Evolutionary conservation across 2,888 invertebrate genomes (phyloP).

Genomic region (Brachylomia viminalis): DNA sequence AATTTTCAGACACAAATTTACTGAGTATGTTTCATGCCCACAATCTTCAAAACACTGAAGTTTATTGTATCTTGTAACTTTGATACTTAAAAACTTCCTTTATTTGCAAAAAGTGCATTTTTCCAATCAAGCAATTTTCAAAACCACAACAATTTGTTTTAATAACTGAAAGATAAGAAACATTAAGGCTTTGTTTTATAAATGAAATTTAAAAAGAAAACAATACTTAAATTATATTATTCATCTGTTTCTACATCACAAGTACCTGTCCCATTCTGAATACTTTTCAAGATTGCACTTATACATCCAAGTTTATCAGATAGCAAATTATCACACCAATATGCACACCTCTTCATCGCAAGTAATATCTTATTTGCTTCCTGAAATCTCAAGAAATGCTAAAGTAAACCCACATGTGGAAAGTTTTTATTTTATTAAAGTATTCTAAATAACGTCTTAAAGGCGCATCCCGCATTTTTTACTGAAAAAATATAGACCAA

Average conservation of each 20-base stretch:
- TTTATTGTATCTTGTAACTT: no score
- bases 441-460: constrained; percentile 19
- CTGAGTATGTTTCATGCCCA: neutral
- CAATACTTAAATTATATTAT: neutral
- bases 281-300: constrained; percentile 3
- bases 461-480: constrained; percentile 59
- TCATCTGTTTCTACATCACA: neutral
- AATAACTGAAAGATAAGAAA: neutral
- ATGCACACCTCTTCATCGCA: neutral
- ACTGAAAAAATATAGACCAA: constrained; percentile 44
- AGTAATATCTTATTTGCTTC: neutral
- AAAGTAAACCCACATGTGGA: neutral
- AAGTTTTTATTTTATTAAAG: neutral
- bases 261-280: neutral
- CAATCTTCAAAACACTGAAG: neutral
- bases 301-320: neutral
- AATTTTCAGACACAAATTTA: neutral
- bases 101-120: neutral
- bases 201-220: constrained; percentile 1
- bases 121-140: neutral
- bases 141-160: neutral
- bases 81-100: neutral
- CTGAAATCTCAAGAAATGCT: neutral
- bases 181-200: neutral
- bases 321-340: constrained; percentile 4